Base-by-base conservation (phyloP, 2,113 vertebrate genomes). In the Bos taurus region DNA sequence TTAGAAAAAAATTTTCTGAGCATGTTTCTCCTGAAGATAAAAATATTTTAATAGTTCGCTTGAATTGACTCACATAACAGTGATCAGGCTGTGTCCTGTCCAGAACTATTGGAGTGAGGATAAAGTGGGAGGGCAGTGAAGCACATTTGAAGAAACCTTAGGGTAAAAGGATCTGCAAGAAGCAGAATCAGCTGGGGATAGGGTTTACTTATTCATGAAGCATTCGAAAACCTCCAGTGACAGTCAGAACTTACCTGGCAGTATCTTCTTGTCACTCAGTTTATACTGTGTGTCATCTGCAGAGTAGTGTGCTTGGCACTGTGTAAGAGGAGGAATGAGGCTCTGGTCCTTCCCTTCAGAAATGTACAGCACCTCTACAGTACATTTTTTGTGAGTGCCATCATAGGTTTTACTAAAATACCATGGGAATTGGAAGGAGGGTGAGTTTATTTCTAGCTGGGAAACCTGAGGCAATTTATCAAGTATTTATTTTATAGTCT, bases 11-110 rank as follows among this genome's bases (percentile, higher is more conserved):
- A 36, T 82, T 26, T 90, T 90, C 85, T 87, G 50, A 43, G 4
- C 50, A 52, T 88, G 43, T 90, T 96, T 96, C 52, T 80, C 25
- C 36, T 93, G 28, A 87, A 78, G 52, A 50, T 80, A 52, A 94
- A 96, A 88, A 59, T 89, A 85, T 80, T 96, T 96, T 64, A 77
- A 26, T 77, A 86, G 40, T 67, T 96, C 71, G 19, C 36, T 97
- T 96, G 54, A 82, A 90, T 94, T 93, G 59, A 91, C 28, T 91
- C 4, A 16, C 13, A 6, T 89, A 56, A 54, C 15, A 40, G 40
- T 89, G 74, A 87, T 26, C 62, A 93, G 67, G 11, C 21, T 83
- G 71, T 71, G 57, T 95, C 28, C 89, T 97, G 50, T 92, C 87
- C 87, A 77, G 83, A 94, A 87, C 57, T 16, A 78, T 1, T 90